Evolutionary conservation across 2,888 invertebrate genomes (phyloP), one percentile per base, ranked within the genome.

Genomic region (Lymantria monacha): DNA sequence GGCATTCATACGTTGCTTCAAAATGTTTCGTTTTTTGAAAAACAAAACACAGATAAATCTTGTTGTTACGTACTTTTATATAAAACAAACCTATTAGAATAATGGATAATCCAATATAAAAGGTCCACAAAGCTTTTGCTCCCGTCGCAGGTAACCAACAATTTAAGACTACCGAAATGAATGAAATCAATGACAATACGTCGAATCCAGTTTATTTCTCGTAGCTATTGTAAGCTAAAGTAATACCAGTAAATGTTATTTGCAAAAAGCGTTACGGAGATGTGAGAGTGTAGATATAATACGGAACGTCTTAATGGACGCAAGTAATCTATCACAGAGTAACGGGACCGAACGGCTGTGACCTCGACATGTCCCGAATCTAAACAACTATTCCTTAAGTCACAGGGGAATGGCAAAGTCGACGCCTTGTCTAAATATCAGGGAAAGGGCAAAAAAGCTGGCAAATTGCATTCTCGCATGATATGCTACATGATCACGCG

Each of bases 401-500:
- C 70, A 59, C 70, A 42, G 30, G 67, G 64, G 67, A 69, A 57
- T 69, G 47, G 53, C 64, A 50, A 63, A 66, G 60, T 63, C 67
- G 47, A 48, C 55, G 57, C 52, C 52, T 59, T 44, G 54, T 49
- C 46, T 36, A 59, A 63, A 66, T 59, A 63, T 59, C 58, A 55
- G 22, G 43, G 50, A 54, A 69, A 66, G 55, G 49, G 48, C 56
- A 56, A 63, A 69, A 66, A 67, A 63, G 54, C 59, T 55, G 49
- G 67, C 64, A 61, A 69, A 69, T 67, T 69, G 70, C 66, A 69
- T 63, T 51, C 51, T 57, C 63, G 48, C 55, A 63, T 69, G 70
- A 69, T 67, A 66, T 63, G 63, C 51, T 63, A 55, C 51, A 66
- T 66, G 66, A 67, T 69, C 66, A 63, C 66, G 67, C 61, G 67